Conservation (phyloP, 1,140 invertebrate genomes). For the Drosophila bifasciata region DNA sequence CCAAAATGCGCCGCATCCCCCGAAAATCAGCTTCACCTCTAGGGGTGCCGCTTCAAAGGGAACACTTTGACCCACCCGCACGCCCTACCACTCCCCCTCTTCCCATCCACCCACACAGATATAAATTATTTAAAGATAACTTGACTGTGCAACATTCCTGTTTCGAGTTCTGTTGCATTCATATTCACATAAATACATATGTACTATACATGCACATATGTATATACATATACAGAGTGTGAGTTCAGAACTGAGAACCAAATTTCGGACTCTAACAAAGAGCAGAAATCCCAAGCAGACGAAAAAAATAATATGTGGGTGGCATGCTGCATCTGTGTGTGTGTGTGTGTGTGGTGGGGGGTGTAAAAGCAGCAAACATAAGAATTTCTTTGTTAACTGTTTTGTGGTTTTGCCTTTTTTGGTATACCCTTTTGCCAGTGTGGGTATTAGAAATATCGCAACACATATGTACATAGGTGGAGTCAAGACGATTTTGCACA, state of each 20-base stretch:
- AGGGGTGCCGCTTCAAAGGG: slow-evolving; percentile 21
- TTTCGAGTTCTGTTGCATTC: slow-evolving; percentile 52
- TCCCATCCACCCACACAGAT: slow-evolving; percentile 37
- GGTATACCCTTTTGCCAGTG: too few species aligned
- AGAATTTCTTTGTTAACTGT: too few species aligned
- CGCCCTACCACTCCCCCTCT: background rate
- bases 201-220: too few species aligned
- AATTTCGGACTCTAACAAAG: slow-evolving; percentile 30
- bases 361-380: too few species aligned
- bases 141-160: slow-evolving; percentile 68
- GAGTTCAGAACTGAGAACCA: slow-evolving; percentile 59
- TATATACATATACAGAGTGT: too few species aligned
- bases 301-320: too few species aligned
- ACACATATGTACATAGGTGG: too few species aligned
- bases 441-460: too few species aligned
- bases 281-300: slow-evolving; percentile 21
- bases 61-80: slow-evolving; percentile 11
- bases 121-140: slow-evolving; percentile 82
- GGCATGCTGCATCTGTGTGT: background rate
- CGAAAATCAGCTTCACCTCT: slow-evolving; percentile 31
- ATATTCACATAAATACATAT: slow-evolving; percentile 77
- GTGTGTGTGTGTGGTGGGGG: too few species aligned
- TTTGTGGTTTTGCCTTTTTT: too few species aligned
- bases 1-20: slow-evolving; percentile 12
- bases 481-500: too few species aligned